These are phyloP conservation scores for Bilobella aurantiaca DNA, from an alignment of 1,140 invertebrate genomes.

Conservation along the genomic window DNA sequence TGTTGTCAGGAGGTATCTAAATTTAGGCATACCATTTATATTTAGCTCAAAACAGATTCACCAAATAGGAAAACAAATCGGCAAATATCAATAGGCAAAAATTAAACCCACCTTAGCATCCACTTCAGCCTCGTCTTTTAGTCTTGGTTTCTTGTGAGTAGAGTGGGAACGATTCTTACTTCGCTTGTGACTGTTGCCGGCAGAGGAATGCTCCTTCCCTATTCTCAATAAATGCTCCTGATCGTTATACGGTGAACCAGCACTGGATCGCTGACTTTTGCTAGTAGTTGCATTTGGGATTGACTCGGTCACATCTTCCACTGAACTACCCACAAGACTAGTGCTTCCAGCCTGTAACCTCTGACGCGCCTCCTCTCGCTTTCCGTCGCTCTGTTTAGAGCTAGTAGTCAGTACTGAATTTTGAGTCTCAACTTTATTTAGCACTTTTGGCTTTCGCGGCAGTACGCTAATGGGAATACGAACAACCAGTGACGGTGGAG, in stretches of 20 bases:
- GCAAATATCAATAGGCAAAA: constrained; percentile 2
- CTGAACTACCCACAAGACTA: constrained; percentile 6
- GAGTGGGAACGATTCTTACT: constrained; percentile 19
- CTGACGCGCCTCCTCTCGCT: too few species aligned
- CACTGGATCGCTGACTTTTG: too few species aligned
- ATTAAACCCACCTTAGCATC: constrained; percentile 26
- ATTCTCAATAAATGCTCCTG: not conserved
- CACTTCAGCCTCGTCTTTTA: constrained; percentile 27
- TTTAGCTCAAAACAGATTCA: not conserved
- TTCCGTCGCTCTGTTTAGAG: not conserved
- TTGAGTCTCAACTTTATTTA: not conserved
- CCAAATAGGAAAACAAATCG: not conserved
- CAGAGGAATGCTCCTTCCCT: too few species aligned
- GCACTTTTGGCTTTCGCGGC: not conserved
- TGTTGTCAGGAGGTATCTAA: not conserved
- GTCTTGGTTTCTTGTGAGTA: constrained; percentile 25
- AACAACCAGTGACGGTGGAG: not conserved
- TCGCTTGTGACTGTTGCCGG: constrained; percentile 15
- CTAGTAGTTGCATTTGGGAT: too few species aligned
- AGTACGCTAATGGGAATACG: not conserved
- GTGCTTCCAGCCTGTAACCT: too few species aligned
- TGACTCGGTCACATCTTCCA: not conserved
- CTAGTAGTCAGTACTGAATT: not conserved
- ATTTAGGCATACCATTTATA: not conserved
- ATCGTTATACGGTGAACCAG: too few species aligned